Evolutionary conservation across 2,888 invertebrate species (phyloP).

Genomic region (Drosophila colorata): DNA sequence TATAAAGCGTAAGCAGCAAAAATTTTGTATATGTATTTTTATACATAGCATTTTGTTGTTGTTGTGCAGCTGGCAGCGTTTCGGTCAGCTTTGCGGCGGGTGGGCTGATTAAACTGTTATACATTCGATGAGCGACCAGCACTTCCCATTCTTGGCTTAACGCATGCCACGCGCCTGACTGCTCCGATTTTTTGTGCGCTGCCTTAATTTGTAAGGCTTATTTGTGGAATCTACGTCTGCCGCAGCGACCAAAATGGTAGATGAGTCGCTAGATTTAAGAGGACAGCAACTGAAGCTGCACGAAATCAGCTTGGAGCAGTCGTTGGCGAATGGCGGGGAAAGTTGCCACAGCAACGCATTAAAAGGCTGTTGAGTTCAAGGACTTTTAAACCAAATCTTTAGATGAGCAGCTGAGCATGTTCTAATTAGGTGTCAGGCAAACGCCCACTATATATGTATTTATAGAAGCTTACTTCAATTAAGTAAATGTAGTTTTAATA

Average conservation of each 20-base stretch:
- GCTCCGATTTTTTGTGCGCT: conserved; percentile 23
- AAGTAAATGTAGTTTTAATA: no score
- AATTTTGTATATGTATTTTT: conserved; percentile 24
- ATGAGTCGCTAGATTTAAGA: conserved; percentile 23
- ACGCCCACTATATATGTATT: no score
- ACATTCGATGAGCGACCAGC: conserved; percentile 18
- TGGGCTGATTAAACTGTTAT: conserved; percentile 62
- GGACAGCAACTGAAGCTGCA: conserved; percentile 24
- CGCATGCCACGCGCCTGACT: conserved; percentile 14
- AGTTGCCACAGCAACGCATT: conserved; percentile 27
- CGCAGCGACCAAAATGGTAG: conserved; percentile 29
- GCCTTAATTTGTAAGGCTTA: conserved; percentile 70
- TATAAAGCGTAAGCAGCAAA: conserved; percentile 20
- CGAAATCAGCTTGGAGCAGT: conserved; percentile 8
- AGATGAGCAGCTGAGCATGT: conserved; percentile 13
- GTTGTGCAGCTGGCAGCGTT: conserved; percentile 24
- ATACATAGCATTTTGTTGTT: conserved; percentile 12
- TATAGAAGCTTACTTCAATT: no score
- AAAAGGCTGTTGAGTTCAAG: conserved; percentile 26
- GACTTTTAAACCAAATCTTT: conserved; percentile 22
- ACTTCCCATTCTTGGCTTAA: conserved; percentile 16
- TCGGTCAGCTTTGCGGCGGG: conserved; percentile 14
- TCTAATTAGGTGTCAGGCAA: conserved; percentile 17
- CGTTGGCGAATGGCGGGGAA: background rate
- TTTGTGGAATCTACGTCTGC: conserved; percentile 41